Percentiles rank a stretch among this genome's conserved stretches.
phyloP scores from a whole-genome alignment of 92 coral and sea anemone genomes.

The Zoanthus sociatus region DNA sequence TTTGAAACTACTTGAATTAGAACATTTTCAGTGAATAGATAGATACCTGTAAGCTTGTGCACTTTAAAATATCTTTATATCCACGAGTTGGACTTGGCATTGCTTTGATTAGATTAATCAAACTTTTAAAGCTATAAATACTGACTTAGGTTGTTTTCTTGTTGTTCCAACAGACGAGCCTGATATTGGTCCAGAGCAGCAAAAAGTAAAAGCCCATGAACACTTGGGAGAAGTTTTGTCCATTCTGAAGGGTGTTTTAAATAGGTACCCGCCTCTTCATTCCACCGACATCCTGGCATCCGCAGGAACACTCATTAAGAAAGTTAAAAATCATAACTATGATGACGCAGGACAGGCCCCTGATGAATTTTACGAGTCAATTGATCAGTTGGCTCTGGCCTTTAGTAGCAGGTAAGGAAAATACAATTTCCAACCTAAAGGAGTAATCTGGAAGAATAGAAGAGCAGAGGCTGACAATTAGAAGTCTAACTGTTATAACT shows the following conservation, averaged over 20 bases:
- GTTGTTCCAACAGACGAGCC: constrained; percentile 57
- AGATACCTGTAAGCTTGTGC: too few relatives aligned
- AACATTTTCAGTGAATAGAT: too few relatives aligned
- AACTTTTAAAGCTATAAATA: too few relatives aligned
- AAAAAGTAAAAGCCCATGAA: constrained; percentile 92
- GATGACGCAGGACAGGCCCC: constrained; percentile 81
- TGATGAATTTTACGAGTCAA: constrained; percentile 96
- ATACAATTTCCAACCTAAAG: too few relatives aligned
- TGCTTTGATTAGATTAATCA: too few relatives aligned
- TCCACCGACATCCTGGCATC: constrained; percentile 96
- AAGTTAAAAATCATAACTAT: constrained; percentile 89
- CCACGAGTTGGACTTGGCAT: too few relatives aligned
- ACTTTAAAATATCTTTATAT: too few relatives aligned
- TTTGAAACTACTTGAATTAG: too few relatives aligned
- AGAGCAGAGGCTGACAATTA: too few relatives aligned
- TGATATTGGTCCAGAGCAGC: constrained; percentile 68
- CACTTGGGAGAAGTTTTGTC: constrained; percentile 94
- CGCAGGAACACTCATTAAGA: constrained; percentile 90
- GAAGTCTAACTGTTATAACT: background rate
- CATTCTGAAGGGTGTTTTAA: constrained; percentile 89
- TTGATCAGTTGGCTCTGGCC: constrained; percentile 96
- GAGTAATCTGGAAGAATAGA: too few relatives aligned
- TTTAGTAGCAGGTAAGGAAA: constrained; percentile 90
- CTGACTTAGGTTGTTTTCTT: background rate
- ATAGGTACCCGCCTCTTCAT: constrained; percentile 83